A percentile compares a stretch with the other conserved stretches of the same genome.
These are phyloP conservation scores for Drosophila borealis DNA, from an alignment of 2,888 invertebrate genomes.

Conservation along the genomic window DNA sequence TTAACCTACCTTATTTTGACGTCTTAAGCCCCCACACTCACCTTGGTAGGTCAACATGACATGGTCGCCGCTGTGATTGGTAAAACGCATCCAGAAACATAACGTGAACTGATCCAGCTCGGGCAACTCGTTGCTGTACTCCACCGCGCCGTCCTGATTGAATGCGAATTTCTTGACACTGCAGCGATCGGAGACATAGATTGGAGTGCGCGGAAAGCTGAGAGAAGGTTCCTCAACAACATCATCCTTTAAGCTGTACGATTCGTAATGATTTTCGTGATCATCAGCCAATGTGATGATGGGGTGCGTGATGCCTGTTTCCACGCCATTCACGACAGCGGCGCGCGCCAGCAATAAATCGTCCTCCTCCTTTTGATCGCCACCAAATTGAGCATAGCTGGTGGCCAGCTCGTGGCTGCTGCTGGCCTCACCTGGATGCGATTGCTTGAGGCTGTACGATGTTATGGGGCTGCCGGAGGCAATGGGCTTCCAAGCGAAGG, in stretches of 20 bases:
- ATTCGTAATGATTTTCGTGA: conserved; percentile 66
- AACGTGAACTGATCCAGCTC: conserved; percentile 93
- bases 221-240: conserved; percentile 31
- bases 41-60: conserved; percentile 93
- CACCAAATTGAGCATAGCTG: conserved; percentile 56
- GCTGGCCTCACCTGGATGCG: conserved; percentile 81
- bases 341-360: conserved; percentile 47
- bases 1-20: neutral
- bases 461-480: conserved; percentile 57
- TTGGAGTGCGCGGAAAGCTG: conserved; percentile 49
- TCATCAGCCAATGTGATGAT: conserved; percentile 54
- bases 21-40: conserved; percentile 85
- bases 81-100: conserved; percentile 93
- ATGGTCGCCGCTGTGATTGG: conserved; percentile 93
- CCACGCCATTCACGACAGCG: conserved; percentile 39
- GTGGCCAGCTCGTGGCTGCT: conserved; percentile 67
- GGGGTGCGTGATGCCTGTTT: conserved; percentile 28
- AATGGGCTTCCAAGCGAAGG: conserved; percentile 66
- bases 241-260: conserved; percentile 67
- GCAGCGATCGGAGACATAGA: conserved; percentile 86
- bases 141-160: conserved; percentile 89
- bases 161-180: conserved; percentile 89
- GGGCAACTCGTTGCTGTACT: conserved; percentile 90
- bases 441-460: conserved; percentile 80
- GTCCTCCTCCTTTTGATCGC: conserved; percentile 37